Base-by-base conservation (phyloP, 2,797 vertebrate genomes). In the Anguilla pacifica region DNA sequence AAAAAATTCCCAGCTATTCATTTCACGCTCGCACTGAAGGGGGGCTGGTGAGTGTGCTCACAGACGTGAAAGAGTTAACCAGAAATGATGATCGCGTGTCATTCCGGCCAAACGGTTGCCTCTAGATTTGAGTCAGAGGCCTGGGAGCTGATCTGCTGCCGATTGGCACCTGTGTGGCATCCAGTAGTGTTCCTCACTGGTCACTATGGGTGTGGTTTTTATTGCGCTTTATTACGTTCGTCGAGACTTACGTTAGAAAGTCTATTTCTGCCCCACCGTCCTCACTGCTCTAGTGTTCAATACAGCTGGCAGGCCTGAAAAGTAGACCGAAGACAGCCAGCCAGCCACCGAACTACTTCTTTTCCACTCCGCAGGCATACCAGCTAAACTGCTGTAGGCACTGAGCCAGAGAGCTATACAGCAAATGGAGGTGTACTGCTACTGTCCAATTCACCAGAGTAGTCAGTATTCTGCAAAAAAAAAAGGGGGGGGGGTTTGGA, bases 1-100 rank as follows among this genome's bases (percentile, higher is more conserved):
- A 28, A 89, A 95, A 96, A 96, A 93, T 94, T 95, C 96, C 96
- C 94, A 89, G 88, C 90, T 86, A 95, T 95, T 96, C 95, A 95
- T 96, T 81, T 95, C 93, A 93, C 90, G 93, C 94, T 94, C 92
- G 93, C 93, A 93, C 91, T 94, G 86, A 93, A 86, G 55, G 91
- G 91, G 89, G 91, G 92, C 86, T 89, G 90, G 90, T 87, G 91
- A 92, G 89, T 39, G 55, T 55, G 15, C 87, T 90, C 28, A 49
- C 83, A 88, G 90, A 90, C 90, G 92, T 91, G 91, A 94, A 94
- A 92, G 92, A 94, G 91, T 94, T 91, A 88, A 88, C 85, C 88
- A 90, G 89, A 92, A 93, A 88, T 87, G 92, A 91, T 90, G 83
- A 46, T 67, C 67, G 74, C 74, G 87, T 57, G 91, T 93, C 91